A percentile compares a stretch with the other conserved stretches of the same genome.
Conservation (phyloP, 2,797 vertebrate species). For the Podarcis lilfordi region DNA sequence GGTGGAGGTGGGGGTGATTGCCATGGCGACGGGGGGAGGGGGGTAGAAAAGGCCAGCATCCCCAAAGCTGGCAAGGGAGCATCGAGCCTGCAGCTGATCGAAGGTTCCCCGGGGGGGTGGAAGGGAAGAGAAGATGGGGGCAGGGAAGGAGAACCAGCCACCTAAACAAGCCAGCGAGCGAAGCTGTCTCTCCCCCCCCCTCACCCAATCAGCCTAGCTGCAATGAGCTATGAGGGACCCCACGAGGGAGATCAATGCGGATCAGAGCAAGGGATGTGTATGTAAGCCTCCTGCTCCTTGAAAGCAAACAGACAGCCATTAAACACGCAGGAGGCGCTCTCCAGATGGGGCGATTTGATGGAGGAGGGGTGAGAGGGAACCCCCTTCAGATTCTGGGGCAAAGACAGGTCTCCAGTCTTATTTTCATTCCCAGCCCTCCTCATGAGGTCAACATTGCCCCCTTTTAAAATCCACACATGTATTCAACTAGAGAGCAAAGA, state of each 20-base stretch:
- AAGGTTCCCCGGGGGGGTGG: background rate
- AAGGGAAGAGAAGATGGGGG: rapidly evolving
- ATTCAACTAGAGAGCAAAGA: no score
- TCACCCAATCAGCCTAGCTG: background rate
- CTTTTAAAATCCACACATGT: background rate
- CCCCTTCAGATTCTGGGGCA: no score
- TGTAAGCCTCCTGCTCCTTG: background rate
- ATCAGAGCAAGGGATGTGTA: background rate
- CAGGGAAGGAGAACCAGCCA: background rate
- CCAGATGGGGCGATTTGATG: background rate
- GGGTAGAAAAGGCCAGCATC: background rate
- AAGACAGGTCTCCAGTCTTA: no score
- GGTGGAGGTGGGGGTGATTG: conserved; percentile 73
- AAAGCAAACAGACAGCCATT: background rate
- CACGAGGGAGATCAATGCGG: background rate
- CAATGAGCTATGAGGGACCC: background rate
- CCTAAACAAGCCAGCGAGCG: background rate
- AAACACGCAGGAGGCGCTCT: background rate
- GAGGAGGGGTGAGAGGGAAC: background rate
- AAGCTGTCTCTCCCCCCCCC: background rate
- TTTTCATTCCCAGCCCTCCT: background rate
- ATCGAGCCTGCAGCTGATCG: rapidly evolving
- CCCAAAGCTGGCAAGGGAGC: background rate
- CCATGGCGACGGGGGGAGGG: conserved; percentile 62
- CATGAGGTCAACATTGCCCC: background rate